These are phyloP conservation scores for Leucophenga maculata DNA, from an alignment of 2,888 invertebrate species.

Conservation along the genomic window DNA sequence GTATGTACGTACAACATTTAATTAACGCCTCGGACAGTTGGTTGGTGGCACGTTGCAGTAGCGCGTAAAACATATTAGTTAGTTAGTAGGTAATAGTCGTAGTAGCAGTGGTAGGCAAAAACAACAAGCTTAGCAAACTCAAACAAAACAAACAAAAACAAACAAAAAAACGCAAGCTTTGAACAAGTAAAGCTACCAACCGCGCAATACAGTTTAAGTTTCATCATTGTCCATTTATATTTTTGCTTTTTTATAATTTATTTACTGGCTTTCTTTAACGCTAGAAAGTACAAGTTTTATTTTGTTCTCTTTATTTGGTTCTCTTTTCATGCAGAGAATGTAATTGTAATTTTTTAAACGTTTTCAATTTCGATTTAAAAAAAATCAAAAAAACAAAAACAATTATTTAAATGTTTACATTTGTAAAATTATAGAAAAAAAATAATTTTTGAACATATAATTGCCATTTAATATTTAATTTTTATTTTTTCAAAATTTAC, in stretches of 20 bases:
- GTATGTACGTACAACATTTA: background rate
- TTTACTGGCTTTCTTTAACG: too few relatives aligned
- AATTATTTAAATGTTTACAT: slow-evolving; percentile 31
- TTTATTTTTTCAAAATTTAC: too few relatives aligned
- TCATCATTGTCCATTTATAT: too few relatives aligned
- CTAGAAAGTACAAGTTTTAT: too few relatives aligned
- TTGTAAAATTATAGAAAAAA: slow-evolving; percentile 30
- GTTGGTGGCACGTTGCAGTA: background rate
- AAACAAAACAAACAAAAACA: slow-evolving; percentile 8
- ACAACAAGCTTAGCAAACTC: background rate
- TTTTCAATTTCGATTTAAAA: slow-evolving; percentile 48
- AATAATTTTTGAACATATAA: slow-evolving; percentile 58
- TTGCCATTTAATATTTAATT: slow-evolving; percentile 11
- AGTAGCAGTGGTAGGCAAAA: background rate
- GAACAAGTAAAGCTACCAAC: slow-evolving; percentile 29
- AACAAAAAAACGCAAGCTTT: slow-evolving; percentile 30
- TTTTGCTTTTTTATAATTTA: too few relatives aligned
- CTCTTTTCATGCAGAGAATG: too few relatives aligned
- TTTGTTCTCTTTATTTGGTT: too few relatives aligned
- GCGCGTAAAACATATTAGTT: background rate
- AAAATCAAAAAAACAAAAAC: slow-evolving; percentile 32
- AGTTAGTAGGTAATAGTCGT: too few relatives aligned
- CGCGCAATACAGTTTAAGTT: too few relatives aligned
- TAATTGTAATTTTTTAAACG: too few relatives aligned
- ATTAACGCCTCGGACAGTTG: background rate